Conservation (phyloP, 2,888 invertebrate genomes). For the Lithodes maja region DNA sequence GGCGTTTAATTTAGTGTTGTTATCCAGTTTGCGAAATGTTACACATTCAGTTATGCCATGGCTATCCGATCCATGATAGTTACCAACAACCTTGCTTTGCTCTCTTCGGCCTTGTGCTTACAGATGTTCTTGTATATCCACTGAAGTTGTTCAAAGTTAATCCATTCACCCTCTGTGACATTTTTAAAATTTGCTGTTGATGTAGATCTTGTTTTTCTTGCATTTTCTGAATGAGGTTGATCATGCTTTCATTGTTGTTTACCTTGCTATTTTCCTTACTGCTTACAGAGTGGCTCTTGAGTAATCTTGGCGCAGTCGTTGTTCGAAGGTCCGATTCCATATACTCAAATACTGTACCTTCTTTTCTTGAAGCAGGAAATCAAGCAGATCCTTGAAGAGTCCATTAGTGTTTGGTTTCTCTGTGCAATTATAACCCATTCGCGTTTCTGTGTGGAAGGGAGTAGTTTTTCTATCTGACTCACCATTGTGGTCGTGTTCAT, state of each 20-base stretch:
- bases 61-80: background rate
- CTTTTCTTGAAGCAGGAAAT: background rate
- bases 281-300: background rate
- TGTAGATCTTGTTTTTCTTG: background rate
- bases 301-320: background rate
- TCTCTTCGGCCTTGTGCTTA: too few relatives aligned
- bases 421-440: background rate
- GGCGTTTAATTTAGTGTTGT: background rate
- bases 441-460: background rate
- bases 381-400: background rate
- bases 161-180: too few relatives aligned
- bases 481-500: background rate
- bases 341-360: background rate
- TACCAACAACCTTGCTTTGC: background rate
- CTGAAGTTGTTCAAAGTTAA: too few relatives aligned
- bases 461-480: background rate
- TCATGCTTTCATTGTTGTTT: background rate
- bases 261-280: background rate
- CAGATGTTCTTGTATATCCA: too few relatives aligned
- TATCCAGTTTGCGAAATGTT: background rate
- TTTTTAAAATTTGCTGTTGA: too few relatives aligned
- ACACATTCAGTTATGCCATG: background rate
- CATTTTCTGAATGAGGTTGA: background rate
- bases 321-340: background rate
- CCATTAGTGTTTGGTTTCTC: background rate